Percentiles rank a stretch among this genome's conserved stretches.
These are phyloP conservation scores for Drosophila seguyi DNA, from an alignment of 1,140 invertebrate genomes.

Conservation along the genomic window DNA sequence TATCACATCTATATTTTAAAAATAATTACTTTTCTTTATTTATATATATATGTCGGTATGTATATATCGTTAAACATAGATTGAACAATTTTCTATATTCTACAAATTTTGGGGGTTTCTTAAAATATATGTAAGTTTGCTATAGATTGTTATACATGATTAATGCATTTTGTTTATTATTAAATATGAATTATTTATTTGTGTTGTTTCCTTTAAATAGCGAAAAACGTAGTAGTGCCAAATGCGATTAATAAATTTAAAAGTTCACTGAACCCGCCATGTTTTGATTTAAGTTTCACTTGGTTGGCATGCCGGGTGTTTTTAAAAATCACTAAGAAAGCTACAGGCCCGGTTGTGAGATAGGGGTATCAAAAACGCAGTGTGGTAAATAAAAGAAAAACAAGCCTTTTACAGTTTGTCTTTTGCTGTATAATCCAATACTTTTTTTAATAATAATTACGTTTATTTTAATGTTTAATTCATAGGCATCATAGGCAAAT, in stretches of 20 bases:
- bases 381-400: neutral
- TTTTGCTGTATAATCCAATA: neutral
- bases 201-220: neutral
- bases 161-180: conserved; percentile 10
- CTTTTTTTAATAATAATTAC: neutral
- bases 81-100: conserved; percentile 6
- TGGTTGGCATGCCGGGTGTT: conserved; percentile 1
- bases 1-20: conserved; percentile 16
- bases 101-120: conserved; percentile 3
- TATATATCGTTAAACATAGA: neutral
- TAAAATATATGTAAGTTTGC: neutral
- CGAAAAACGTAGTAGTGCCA: neutral
- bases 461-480: neutral
- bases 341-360: neutral
- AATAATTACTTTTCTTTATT: conserved; percentile 39
- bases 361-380: neutral
- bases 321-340: neutral
- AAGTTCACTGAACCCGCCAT: conserved; percentile 16
- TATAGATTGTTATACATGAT: conserved; percentile 6
- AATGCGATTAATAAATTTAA: neutral
- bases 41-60: neutral
- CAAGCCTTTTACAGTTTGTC: neutral
- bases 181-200: conserved; percentile 12
- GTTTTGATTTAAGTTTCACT: conserved; percentile 28
- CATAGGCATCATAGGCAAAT: neutral